Evolutionary conservation across 2,888 invertebrate genomes (phyloP), one percentile per base, ranked within the genome.

Genomic region (Abrostola triplasia): DNA sequence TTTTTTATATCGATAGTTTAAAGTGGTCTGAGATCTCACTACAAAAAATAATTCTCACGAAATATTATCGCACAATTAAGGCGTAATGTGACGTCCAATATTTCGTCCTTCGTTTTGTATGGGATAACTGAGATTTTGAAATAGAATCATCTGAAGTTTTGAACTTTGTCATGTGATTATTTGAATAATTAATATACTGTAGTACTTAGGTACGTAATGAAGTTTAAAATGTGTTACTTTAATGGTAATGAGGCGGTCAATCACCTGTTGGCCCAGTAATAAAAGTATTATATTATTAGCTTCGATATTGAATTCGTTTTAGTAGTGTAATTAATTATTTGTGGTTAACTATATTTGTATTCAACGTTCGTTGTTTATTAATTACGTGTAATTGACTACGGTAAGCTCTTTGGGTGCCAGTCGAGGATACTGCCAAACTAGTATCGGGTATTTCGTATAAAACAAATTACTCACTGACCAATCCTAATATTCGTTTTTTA

Each of bases 401-500:
- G 70, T 75, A 63, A 63, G 68, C 62, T 73, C 35, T 67, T 73
- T 71, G 65, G 64, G 64, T 74, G 64, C 66, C 75, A 72, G 72
- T 69, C 61, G 42, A 73, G 68, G 57, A 68, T 65, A 79, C 75
- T 78, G 78, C 72, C 75, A 77, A 79, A 67, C 49, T 67, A 66
- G 56, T 70, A 67, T 70, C 62, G 37, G 36, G 70, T 72, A 58
- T 63, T 66, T 74, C 64, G 55, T 76, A 67, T 70, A 52, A 65
- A 61, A 73, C 48, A 53, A 72, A 73, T 57, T 59, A 69, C 62
- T 70, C 68, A 77, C 64, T 75, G 79, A 79, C 80, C 79, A 79
- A 79, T 79, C 62, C 51, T 71, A 64, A 67, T 64, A 68, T 56
- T 75, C 63, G 52, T 73, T 64, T 76, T 75, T 72, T 69, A 54